Conservation (phyloP, 2,113 vertebrate genomes). For the Tragelaphus buxtoni region DNA sequence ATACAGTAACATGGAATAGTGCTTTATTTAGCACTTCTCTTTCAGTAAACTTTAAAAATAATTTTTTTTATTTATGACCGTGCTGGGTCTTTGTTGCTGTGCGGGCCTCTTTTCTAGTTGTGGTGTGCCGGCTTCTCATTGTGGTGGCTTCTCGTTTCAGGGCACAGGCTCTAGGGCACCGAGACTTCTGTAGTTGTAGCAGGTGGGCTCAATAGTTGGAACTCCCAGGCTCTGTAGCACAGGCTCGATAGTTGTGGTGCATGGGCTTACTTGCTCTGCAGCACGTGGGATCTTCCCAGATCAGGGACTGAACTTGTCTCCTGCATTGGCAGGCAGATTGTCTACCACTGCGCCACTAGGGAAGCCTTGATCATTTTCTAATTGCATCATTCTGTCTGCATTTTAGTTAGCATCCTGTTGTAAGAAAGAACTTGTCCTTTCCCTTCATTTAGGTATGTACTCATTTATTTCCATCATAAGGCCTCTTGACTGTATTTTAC, state of each 20-base stretch:
- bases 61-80: background rate
- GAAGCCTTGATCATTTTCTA: background rate
- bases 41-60: background rate
- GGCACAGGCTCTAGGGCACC: background rate
- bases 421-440: background rate
- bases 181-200: background rate
- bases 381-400: background rate
- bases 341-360: background rate
- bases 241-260: background rate
- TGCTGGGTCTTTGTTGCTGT: background rate
- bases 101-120: background rate
- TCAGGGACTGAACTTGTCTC: background rate
- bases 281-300: background rate
- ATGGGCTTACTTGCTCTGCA: background rate
- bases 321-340: background rate
- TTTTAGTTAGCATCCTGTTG: background rate
- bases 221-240: background rate
- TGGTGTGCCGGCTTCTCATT: background rate
- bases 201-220: background rate
- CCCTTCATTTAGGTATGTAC: background rate
- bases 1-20: background rate
- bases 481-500: background rate
- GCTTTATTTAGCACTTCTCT: background rate
- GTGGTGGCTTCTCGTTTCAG: background rate
- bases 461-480: background rate